Evolutionary conservation across 2,113 vertebrate genomes (phyloP).

Genomic region (Macheiramphus alcinus): DNA sequence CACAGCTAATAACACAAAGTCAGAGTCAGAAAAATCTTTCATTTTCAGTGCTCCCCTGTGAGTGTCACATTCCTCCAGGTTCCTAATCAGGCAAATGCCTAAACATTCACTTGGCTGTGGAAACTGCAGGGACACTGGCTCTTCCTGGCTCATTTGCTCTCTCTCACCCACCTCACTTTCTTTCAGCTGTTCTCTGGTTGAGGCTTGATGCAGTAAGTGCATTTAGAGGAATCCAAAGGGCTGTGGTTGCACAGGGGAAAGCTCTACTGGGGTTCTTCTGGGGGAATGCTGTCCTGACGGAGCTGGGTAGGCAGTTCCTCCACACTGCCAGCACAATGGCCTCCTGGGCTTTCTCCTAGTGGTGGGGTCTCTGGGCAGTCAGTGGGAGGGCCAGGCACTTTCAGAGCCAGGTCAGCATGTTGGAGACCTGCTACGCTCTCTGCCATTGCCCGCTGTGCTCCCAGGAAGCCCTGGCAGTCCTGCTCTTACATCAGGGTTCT

Average conservation of each 20-base stretch:
- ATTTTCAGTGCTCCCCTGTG: neutral
- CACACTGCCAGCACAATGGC: neutral
- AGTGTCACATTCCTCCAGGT: neutral
- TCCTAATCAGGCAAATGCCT: neutral
- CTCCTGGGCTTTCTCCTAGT: neutral
- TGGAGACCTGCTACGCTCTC: neutral
- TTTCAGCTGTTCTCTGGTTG: neutral
- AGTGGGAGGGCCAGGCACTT: neutral
- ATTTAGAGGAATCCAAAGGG: neutral
- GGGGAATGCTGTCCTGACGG: accelerated
- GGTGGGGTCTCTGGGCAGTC: neutral
- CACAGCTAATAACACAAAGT: neutral
- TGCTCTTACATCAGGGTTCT: neutral
- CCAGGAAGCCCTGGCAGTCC: neutral
- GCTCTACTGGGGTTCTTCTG: neutral
- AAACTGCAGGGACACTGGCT: neutral
- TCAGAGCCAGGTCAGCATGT: neutral
- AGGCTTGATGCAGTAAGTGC: neutral
- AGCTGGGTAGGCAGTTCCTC: neutral
- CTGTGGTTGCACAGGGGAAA: neutral
- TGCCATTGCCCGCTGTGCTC: neutral
- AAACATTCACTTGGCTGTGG: neutral
- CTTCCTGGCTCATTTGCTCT: neutral
- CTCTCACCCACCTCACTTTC: neutral
- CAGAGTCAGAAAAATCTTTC: neutral